A percentile compares a stretch with the other conserved stretches of the same genome.
phyloP scores from a whole-genome alignment of 2,797 vertebrate species.

The Amblyraja radiata region DNA sequence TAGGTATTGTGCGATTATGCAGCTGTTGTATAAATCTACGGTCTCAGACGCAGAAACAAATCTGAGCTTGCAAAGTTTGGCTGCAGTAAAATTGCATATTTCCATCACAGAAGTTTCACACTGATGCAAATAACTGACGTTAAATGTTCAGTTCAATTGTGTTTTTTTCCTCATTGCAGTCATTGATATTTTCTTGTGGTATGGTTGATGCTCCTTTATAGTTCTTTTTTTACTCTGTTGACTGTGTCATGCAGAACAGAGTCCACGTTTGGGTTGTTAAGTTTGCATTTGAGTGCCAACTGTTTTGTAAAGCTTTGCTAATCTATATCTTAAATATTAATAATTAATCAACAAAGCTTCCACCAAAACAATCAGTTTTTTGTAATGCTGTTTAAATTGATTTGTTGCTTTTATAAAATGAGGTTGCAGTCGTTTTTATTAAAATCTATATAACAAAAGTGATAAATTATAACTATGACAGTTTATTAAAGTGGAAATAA shows the following conservation, averaged over 20 bases:
- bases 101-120: background rate
- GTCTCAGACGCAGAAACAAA: background rate
- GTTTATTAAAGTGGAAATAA: background rate
- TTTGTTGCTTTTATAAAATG: slow-evolving; percentile 1
- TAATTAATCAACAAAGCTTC: background rate
- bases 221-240: background rate
- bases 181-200: background rate
- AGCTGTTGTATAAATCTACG: too few species aligned
- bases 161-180: background rate
- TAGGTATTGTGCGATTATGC: background rate
- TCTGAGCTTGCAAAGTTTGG: background rate
- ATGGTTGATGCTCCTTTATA: background rate
- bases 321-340: background rate
- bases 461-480: background rate
- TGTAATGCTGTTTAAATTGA: background rate
- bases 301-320: background rate
- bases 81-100: background rate
- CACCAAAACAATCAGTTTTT: background rate
- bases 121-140: background rate
- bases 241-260: background rate
- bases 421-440: background rate
- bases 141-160: background rate
- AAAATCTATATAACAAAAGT: background rate
- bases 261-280: background rate
- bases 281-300: background rate